Evolutionary conservation across 2,888 invertebrate species (phyloP), one percentile per base, ranked within the genome.

Genomic region (Cybosia mesomella): DNA sequence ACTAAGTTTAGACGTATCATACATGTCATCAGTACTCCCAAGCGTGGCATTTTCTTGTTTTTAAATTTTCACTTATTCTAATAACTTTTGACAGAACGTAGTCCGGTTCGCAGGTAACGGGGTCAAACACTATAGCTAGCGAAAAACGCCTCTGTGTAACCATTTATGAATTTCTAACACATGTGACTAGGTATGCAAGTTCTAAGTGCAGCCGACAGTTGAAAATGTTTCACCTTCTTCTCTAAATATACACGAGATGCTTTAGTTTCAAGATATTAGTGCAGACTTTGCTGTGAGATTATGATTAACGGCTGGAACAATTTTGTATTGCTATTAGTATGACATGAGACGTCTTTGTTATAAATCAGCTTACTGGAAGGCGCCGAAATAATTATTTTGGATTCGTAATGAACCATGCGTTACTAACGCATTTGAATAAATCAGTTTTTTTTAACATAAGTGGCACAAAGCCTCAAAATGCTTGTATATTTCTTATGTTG

Each of bases 151-250:
- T n/a, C n/a, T n/a, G n/a, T n/a, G n/a, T n/a, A n/a, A n/a, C n/a
- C n/a, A n/a, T n/a, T n/a, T n/a, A n/a, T n/a, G n/a, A n/a, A n/a
- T n/a, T n/a, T n/a, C n/a, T n/a, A n/a, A 28, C 5, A 28, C 28
- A 28, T 28, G 28, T 28, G 28, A 28, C 28, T 28, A 4, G 28
- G 28, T 34, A 34, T 36, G 36, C 28, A 21, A 64, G 34, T 32
- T 32, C 58, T 65, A 58, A 49, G 58, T 65, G 32, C 34, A 58
- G 32, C 43, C 58, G 22, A 1, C 32, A 11, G 36, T n/a, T n/a
- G n/a, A n/a, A 65, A 49, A 43, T 65, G 18, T 24, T 34, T 0
- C 58, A 65, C 58, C 34, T 65, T 49, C 28, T 28, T 58, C 34
- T 22, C 64, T 32, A 53, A 36, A 65, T 53, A 59, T 58, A 65